These are phyloP conservation scores for Corvus hawaiiensis DNA, from an alignment of 2,113 vertebrate genomes.

Conservation along the genomic window DNA sequence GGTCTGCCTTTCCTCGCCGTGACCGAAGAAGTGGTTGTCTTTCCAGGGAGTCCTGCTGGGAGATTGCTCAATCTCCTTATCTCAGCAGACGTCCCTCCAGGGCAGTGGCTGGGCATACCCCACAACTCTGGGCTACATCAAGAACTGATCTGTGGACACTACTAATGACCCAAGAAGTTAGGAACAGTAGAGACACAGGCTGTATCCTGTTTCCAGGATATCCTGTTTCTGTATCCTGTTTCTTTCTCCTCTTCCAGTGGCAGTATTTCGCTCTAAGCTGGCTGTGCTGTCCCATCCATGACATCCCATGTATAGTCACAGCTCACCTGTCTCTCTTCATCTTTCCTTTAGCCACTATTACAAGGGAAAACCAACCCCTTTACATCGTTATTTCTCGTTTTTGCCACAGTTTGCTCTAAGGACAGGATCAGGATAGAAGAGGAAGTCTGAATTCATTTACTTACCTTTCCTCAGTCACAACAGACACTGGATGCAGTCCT, in stretches of 20 bases:
- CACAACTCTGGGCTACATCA: background rate
- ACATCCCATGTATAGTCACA: background rate
- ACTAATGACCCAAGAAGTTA: background rate
- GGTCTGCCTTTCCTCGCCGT: too few relatives aligned
- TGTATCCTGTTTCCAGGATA: background rate
- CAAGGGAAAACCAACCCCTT: background rate
- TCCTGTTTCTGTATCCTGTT: background rate
- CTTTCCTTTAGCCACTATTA: background rate
- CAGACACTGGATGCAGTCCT: background rate
- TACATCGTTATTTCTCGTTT: background rate
- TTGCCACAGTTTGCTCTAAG: background rate
- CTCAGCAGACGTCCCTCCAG: too few relatives aligned
- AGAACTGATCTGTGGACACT: background rate
- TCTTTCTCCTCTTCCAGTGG: background rate
- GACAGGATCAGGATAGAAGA: background rate
- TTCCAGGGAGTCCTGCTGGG: too few relatives aligned
- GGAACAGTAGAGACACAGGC: background rate
- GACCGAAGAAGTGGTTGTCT: too few relatives aligned
- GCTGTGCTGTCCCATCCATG: background rate
- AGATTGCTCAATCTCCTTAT: too few relatives aligned
- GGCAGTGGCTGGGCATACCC: too few relatives aligned
- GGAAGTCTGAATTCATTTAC: background rate
- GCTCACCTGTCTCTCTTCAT: background rate
- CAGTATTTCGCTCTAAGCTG: background rate
- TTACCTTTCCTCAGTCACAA: background rate